phyloP scores from a whole-genome alignment of 2,888 invertebrate genomes.

The Morinoia aosen region DNA sequence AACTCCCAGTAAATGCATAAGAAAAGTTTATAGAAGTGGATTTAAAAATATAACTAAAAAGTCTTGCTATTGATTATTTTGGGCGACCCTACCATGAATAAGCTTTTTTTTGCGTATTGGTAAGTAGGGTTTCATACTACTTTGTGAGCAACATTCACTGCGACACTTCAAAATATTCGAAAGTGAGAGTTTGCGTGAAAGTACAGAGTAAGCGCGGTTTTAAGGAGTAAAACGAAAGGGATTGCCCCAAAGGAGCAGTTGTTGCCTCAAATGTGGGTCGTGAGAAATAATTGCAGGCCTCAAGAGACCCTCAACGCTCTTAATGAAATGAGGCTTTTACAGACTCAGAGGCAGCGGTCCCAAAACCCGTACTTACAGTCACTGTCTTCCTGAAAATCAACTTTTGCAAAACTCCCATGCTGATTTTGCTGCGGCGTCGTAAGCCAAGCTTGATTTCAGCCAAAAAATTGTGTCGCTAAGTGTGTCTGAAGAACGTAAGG shows the following conservation, averaged over 20 bases:
- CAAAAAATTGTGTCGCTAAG: not conserved
- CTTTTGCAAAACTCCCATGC: not conserved
- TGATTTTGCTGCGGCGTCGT: not conserved
- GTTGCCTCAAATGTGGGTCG: not conserved
- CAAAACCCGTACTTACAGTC: not conserved
- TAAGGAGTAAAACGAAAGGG: not conserved
- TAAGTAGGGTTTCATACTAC: too few relatives aligned
- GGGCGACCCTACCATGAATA: too few relatives aligned
- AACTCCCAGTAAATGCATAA: too few relatives aligned
- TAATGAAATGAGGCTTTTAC: not conserved
- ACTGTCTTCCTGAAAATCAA: not conserved
- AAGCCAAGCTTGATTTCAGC: not conserved
- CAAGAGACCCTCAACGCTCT: not conserved
- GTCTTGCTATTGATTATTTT: too few relatives aligned
- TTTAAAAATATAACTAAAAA: too few relatives aligned
- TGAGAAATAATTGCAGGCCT: not conserved
- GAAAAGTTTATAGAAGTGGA: too few relatives aligned
- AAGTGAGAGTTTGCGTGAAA: not conserved
- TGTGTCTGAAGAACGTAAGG: not conserved
- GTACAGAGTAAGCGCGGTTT: not conserved
- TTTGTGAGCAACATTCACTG: too few relatives aligned
- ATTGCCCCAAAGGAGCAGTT: not conserved
- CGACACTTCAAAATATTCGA: too few relatives aligned
- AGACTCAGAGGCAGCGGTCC: not conserved
- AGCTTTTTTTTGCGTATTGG: too few relatives aligned